Base-by-base conservation (phyloP, 2,888 invertebrate genomes). In the Caenorhabditis sp. region DNA sequence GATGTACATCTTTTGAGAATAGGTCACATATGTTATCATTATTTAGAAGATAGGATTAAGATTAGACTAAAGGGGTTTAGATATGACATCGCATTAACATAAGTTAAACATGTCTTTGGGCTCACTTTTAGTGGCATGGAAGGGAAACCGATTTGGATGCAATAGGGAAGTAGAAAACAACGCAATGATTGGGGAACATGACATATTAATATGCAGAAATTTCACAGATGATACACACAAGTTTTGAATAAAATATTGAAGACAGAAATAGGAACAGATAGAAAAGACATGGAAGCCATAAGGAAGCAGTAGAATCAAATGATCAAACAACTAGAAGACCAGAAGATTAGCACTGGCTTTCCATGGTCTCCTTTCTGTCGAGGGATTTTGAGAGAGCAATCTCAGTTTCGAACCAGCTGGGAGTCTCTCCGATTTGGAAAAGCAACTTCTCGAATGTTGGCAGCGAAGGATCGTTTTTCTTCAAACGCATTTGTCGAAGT, bases 391-490 rank as follows among this genome's bases (percentile, higher is more conserved):
- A 24, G 1, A 40, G 13, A 22, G 15, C 11, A 20, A 69, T 61
- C 18, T 62, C 77, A 8, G 50, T 26, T 8, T 71, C 61, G 32
- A 81, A 76, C 81, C 81, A 81, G 9, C n/a, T 13, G 6, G 81
- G 69, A 3, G 35, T 8, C 1, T 24, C 22, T 26, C 81, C 76
- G 37, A 70, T 76, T 0, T 2, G 20, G 1, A 47, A 32, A 1
- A 81, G 44, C 11, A 81, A 44, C 28, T 53, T 51, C 37, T 81
- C 76, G 37, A 60, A 70, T 1, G 35, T 24, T 6, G 81, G 60
- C 6, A 81, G 22, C 5, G 70, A 50, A 2, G 65, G 55, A 51
- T 81, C 76, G 15, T 50, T 35, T 26, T 62, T 50, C 1, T 18
- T 4, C 5, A 81, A 40, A 51, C 69, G 69, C 13, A 60, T 40